phyloP scores from a whole-genome alignment of 2,888 invertebrate species.

The Eutolmus rufibarbis region DNA sequence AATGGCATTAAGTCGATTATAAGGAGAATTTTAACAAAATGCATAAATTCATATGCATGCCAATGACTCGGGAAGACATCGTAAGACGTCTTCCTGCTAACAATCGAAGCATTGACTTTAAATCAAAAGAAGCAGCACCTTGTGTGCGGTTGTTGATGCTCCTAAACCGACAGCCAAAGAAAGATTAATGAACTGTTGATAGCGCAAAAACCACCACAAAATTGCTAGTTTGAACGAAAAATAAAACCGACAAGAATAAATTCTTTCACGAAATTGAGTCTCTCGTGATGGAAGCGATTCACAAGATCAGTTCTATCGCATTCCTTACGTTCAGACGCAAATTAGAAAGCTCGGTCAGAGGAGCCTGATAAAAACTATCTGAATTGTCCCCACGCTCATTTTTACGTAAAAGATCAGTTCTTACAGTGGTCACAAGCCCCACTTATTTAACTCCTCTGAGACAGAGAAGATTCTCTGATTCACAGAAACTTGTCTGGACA shows the following conservation, averaged over 20 bases:
- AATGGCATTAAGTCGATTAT: neutral
- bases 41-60: neutral
- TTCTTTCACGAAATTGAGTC: neutral
- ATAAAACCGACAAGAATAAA: neutral
- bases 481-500: conserved; percentile 26
- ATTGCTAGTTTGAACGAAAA: neutral
- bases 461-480: neutral
- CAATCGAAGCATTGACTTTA: neutral
- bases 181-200: conserved; percentile 11
- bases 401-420: neutral
- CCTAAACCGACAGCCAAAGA: neutral
- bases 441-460: neutral
- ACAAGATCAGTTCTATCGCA: neutral
- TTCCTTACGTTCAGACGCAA: neutral
- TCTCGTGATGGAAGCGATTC: neutral
- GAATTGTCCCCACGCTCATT: neutral
- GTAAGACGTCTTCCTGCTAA: neutral
- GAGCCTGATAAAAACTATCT: neutral
- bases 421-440: neutral
- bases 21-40: neutral
- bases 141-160: neutral
- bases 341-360: neutral
- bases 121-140: neutral
- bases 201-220: neutral
- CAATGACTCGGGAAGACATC: neutral